phyloP scores from a whole-genome alignment of 2,888 invertebrate genomes.

The Amphipyra berbera region DNA sequence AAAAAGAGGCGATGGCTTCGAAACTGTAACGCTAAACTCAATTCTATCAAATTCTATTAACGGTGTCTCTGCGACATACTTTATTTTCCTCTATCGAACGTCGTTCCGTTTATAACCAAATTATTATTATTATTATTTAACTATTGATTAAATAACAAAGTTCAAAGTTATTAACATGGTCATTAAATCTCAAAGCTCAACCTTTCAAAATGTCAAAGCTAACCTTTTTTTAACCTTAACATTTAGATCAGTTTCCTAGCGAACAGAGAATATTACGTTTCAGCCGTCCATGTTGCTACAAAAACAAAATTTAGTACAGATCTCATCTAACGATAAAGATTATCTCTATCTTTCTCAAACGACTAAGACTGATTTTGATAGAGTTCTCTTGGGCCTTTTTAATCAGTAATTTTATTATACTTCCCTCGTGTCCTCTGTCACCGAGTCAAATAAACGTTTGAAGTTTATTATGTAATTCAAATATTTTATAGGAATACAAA shows the following conservation, averaged over 20 bases:
- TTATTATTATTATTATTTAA: too few relatives aligned
- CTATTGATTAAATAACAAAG: slow-evolving; percentile 12
- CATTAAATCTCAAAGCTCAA: slow-evolving; percentile 11
- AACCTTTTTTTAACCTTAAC: slow-evolving; percentile 26
- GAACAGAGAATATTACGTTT: slow-evolving; percentile 10
- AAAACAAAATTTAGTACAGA: slow-evolving; percentile 47
- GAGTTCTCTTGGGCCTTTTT: slow-evolving; percentile 41
- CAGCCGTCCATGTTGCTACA: slow-evolving; percentile 29
- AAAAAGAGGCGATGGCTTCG: too few relatives aligned
- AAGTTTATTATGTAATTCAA: slow-evolving; percentile 28
- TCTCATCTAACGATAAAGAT: slow-evolving; percentile 50
- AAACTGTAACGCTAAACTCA: too few relatives aligned
- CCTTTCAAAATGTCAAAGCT: slow-evolving; percentile 32
- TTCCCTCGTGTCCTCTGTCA: slow-evolving; percentile 15
- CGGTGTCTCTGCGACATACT: too few relatives aligned
- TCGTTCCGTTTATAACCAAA: too few relatives aligned
- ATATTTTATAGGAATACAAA: slow-evolving; percentile 25
- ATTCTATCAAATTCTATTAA: too few relatives aligned
- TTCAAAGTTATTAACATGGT: slow-evolving; percentile 16
- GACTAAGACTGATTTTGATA: slow-evolving; percentile 36
- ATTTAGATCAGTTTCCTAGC: slow-evolving; percentile 23
- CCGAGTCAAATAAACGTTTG: slow-evolving; percentile 19
- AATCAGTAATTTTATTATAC: slow-evolving; percentile 55
- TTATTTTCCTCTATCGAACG: too few relatives aligned
- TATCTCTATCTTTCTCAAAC: slow-evolving; percentile 39